Evolutionary conservation across 2,113 vertebrate species (phyloP), one percentile per base, ranked within the genome.

Genomic region (Pollachius pollachius): DNA sequence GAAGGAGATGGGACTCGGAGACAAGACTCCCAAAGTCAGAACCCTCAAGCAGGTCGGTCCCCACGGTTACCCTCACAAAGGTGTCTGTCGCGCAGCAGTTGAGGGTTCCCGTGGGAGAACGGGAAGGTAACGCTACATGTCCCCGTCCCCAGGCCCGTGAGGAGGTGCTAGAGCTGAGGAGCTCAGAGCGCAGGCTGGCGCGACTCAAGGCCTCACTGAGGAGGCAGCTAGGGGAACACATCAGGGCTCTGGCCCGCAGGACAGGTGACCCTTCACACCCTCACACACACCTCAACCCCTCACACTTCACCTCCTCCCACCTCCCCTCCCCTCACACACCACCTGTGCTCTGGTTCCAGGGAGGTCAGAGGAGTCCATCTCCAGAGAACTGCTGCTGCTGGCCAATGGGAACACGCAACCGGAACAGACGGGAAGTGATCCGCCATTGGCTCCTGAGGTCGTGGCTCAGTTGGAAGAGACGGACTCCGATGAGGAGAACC

Each of bases 1-100:
- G 54, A n/a, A 7, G 54, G n/a, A 17, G 15, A 16, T 57, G 15
- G 54, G 54, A 1, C 54, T 57, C 54, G 2, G 13, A 17, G 15
- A n/a, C 1, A 57, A n/a, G 54, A n/a, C 16, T 5, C 5, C 54
- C n/a, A 57, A 17, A 16, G 13, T 87, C 62, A 85, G 89, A 85
- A 72, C 90, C 90, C 77, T 78, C 87, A 78, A 81, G 85, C 27
- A 57, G 54, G 54, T 57, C 52, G 16, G 21, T 23, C 65, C 13
- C 54, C 52, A 58, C 23, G 48, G 54, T 48, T 48, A 48, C 41
- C 41, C 41, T 48, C 41, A 48, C 7, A 48, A 48, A 48, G 41
- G 41, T 4, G 30, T 34, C 30, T 34, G 30, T 34, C 4, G 30
- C 30, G 6, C 30, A 34, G 30, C 30, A 34, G 30, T 48, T 48